Conservation (phyloP, 2,888 invertebrate species). For the Ceramica pisi region DNA sequence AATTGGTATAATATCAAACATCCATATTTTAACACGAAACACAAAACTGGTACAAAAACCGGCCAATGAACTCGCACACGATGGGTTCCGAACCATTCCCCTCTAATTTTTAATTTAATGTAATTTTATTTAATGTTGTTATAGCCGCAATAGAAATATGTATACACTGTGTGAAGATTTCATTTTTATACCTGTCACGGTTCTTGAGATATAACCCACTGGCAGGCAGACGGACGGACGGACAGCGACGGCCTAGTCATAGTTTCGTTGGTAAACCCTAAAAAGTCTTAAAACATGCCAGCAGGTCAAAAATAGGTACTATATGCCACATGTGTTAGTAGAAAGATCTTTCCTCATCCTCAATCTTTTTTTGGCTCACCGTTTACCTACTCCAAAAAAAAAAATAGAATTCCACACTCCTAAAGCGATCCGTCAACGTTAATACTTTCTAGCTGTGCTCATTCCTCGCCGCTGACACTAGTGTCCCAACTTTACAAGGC, state of each 20-base stretch:
- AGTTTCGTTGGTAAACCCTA: too few species aligned
- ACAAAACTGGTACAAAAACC: background rate
- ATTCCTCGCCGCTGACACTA: slow-evolving; percentile 42
- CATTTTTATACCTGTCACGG: too few species aligned
- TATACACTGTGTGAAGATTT: too few species aligned
- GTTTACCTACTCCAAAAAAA: background rate
- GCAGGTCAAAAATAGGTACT: background rate
- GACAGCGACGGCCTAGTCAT: too few species aligned
- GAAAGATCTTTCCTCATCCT: background rate
- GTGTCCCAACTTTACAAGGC: slow-evolving; percentile 48
- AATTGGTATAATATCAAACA: background rate
- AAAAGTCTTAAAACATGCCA: background rate
- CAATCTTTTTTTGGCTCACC: background rate
- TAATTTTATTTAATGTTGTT: too few species aligned
- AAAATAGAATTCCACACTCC: background rate
- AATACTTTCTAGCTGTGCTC: slow-evolving; percentile 20
- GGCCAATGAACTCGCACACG: too few species aligned
- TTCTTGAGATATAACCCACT: too few species aligned
- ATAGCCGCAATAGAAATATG: too few species aligned
- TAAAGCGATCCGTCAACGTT: slow-evolving; percentile 26
- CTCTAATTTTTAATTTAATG: too few species aligned
- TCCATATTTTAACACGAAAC: too few species aligned
- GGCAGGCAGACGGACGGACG: too few species aligned
- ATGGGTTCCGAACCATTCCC: too few species aligned
- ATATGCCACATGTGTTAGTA: background rate